Base-by-base conservation (phyloP, 2,797 vertebrate species). In the Danionella dracula region DNA sequence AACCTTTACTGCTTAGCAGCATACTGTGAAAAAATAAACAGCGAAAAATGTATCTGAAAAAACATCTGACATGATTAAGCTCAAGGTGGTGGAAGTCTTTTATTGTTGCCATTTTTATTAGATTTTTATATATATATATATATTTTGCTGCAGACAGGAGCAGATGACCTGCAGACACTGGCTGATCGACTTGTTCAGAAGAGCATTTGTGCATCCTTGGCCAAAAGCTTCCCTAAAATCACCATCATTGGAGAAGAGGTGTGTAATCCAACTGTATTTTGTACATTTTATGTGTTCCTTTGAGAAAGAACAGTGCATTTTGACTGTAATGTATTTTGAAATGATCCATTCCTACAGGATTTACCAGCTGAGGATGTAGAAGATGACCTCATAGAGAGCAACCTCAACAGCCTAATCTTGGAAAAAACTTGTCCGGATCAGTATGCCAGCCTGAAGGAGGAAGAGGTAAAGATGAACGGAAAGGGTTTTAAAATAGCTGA, bases 171-270 rank as follows among this genome's bases (percentile, higher is more conserved):
- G 74, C 96, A 99, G 87, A 99, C 97, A 4, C 88, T 94, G 76
- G 97, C 96, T 2, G 96, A 99, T 79, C 86, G 95, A 35, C 72
- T 98, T 48, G 96, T 89, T 13, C 97, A 99, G 78, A 90, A 92
- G 84, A 98, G 94, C 79, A 96, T 99, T 50, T 97, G 94, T 66
- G 87, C 93, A 0, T 99, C 95, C 3, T 77, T 99, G 69, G 89
- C 91, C 40, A 89, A 81, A 68, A 87, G 78, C 40, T 99, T 98
- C 76, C 96, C 97, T 2, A 92, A 90, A 70, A 29, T 96, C 61
- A 97, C 94, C 41, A 94, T 99, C 72, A 98, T 99, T 34, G 96
- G 94, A 63, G 97, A 99, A 80, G 96, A 99, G 91, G 97, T 96
- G 74, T 74, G 78, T 37, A 11, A 27, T 3, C n/a, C n/a, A n/a